Conservation (phyloP, 1,140 invertebrate species). For the Trichomalopsis sarcophagae region DNA sequence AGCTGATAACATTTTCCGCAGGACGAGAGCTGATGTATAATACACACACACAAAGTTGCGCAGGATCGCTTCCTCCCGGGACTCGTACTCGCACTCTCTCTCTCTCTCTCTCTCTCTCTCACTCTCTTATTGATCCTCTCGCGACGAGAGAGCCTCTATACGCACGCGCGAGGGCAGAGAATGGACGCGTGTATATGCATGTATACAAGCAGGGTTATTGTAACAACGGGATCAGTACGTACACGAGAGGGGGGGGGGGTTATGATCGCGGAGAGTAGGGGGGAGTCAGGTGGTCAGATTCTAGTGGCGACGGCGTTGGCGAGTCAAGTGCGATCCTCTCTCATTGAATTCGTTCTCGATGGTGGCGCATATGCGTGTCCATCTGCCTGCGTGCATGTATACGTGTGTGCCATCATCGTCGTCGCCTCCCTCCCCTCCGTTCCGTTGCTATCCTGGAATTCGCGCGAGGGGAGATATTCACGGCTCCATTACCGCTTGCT, state of each 20-base stretch:
- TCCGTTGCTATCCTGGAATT: neutral
- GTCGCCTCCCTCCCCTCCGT: neutral
- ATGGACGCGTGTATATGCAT: neutral
- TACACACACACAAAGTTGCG: neutral
- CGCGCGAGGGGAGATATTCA: neutral
- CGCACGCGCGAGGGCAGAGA: neutral
- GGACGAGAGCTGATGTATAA: neutral
- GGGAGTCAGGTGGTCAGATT: slow-evolving; percentile 12
- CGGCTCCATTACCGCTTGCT: neutral
- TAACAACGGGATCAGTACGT: slow-evolving; percentile 1
- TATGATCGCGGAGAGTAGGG: neutral
- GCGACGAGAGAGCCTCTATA: neutral
- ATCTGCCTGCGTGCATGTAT: too few species aligned
- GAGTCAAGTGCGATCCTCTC: neutral
- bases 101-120: neutral
- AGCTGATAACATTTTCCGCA: neutral
- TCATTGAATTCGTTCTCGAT: slow-evolving; percentile 2
- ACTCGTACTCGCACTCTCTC: too few species aligned
- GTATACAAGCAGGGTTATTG: neutral
- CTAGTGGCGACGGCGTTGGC: neutral
- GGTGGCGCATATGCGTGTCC: too few species aligned
- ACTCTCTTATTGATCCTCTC: neutral
- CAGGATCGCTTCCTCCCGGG: too few species aligned
- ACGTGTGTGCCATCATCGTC: neutral
- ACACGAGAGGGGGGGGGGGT: neutral